phyloP scores from a whole-genome alignment of 2,797 vertebrate species.

The Bradypodion pumilum region DNA sequence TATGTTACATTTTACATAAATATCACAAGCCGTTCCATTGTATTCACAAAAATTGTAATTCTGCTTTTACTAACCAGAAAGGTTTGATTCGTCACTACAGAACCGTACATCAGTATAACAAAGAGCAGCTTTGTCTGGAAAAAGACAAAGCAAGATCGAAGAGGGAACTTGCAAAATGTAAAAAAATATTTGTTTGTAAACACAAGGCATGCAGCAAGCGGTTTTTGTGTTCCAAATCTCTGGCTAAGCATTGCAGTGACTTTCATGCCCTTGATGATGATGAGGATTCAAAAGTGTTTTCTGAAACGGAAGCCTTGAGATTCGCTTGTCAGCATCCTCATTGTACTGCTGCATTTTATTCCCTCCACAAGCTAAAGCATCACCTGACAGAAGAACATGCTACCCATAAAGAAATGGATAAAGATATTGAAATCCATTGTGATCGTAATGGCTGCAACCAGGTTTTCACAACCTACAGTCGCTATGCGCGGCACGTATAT shows the following conservation, averaged over 20 bases:
- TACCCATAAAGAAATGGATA: constrained; percentile 74
- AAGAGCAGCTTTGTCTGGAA: constrained; percentile 91
- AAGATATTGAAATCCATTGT: constrained; percentile 84
- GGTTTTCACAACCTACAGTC: constrained; percentile 85
- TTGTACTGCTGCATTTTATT: constrained; percentile 87
- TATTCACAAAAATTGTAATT: constrained; percentile 91
- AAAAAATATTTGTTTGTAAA: constrained; percentile 83
- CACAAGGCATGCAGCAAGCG: constrained; percentile 83
- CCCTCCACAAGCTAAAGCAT: constrained; percentile 89
- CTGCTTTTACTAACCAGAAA: constrained; percentile 90
- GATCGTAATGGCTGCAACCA: constrained; percentile 88
- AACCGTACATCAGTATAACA: constrained; percentile 91
- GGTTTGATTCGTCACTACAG: constrained; percentile 92
- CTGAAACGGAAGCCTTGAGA: constrained; percentile 74
- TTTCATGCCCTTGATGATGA: constrained; percentile 75
- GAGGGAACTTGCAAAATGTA: constrained; percentile 83
- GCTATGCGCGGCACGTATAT: constrained; percentile 87
- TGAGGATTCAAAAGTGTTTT: constrained; percentile 76
- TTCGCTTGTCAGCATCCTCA: constrained; percentile 89
- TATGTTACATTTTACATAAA: constrained; percentile 91
- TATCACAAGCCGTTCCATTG: constrained; percentile 97
- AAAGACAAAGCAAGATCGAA: constrained; percentile 85
- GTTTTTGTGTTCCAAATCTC: constrained; percentile 80
- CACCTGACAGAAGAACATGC: constrained; percentile 83
- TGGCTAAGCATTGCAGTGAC: constrained; percentile 81